A percentile compares a stretch with the other conserved stretches of the same genome.
Conservation (phyloP, 2,888 invertebrate species). For the Hymenopus coronatus region DNA sequence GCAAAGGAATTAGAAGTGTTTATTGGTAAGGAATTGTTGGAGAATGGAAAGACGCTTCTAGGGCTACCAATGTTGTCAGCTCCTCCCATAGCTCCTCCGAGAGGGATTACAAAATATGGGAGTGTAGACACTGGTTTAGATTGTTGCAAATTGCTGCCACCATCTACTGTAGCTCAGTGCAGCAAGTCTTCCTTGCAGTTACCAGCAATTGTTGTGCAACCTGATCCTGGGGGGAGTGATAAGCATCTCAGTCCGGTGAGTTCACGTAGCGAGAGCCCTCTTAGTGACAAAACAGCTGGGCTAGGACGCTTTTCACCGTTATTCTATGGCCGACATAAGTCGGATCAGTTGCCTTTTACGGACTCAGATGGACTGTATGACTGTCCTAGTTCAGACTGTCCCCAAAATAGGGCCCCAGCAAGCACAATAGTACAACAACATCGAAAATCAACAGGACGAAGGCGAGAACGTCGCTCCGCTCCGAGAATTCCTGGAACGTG, state of each 20-base stretch:
- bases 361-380: conserved; percentile 79
- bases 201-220: conserved; percentile 60
- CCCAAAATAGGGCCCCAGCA: conserved; percentile 35
- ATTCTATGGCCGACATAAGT: conserved; percentile 64
- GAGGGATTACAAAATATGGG: conserved; percentile 3
- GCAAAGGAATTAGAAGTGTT: conserved; percentile 59
- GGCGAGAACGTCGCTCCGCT: conserved; percentile 59
- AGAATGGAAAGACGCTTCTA: conserved; percentile 31
- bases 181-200: conserved; percentile 49
- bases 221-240: conserved; percentile 44
- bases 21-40: conserved; percentile 33
- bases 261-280: conserved; percentile 74
- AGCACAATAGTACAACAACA: conserved; percentile 48
- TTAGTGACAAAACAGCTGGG: conserved; percentile 63
- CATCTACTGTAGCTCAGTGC: not conserved
- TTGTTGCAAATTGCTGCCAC: not conserved
- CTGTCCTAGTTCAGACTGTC: conserved; percentile 72
- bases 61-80: conserved; percentile 12
- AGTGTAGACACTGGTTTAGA: conserved; percentile 22
- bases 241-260: conserved; percentile 62
- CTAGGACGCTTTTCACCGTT: conserved; percentile 67
- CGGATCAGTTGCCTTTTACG: conserved; percentile 62
- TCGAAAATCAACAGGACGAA: conserved; percentile 61
- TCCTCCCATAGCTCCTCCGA: not conserved
- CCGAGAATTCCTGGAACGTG: conserved; percentile 42